Evolutionary conservation across 2,888 invertebrate species (phyloP), one percentile per base, ranked within the genome.

Genomic region (Oscheius onirici): DNA sequence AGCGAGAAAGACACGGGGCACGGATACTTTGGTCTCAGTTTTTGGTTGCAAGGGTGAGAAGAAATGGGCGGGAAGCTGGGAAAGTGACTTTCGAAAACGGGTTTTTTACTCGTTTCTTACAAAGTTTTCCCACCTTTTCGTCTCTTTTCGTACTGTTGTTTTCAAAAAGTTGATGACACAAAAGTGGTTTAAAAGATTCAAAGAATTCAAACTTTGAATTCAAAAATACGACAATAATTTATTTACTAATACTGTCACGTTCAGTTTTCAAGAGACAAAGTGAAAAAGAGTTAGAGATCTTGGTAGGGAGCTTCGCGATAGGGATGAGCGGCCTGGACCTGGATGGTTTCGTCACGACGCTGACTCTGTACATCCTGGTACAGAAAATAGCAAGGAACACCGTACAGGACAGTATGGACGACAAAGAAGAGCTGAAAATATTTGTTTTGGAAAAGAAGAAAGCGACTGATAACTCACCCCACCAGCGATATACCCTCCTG

Each of bases 401-500:
- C 81, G 63, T 84, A 86, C 65, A 84, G 75, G 17, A 74, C 76
- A 0, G 83, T 80, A 57, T 86, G 85, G 0, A 80, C 71, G 44
- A 86, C 80, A 74, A 86, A 81, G 66, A 86, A 86, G 0, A 86
- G 63, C 85, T 85, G 75, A 69, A 80, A 28, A 34, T 22, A n/a
- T 40, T 41, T 40, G 22, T 22, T 34, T 60, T 60, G 17, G 1
- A n/a, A 1, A 20, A 40, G 15, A 34, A 13, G 15, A 61, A 61
- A 61, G 22, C n/a, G n/a, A 10, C 17, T 26, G 26, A 65, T 8
- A 15, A 73, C 77, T 76, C 26, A 85, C 84, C 49, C 85, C 86
- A 10, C 83, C 74, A 8, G 86, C 84, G 24, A 85, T 79, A 65
- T 86, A 86, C 20, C 85, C 86, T 10, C 83, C 81, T 13, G 83